These are phyloP conservation scores for Probaryconus sp. DNA, from an alignment of 1,140 invertebrate genomes.

Conservation along the genomic window DNA sequence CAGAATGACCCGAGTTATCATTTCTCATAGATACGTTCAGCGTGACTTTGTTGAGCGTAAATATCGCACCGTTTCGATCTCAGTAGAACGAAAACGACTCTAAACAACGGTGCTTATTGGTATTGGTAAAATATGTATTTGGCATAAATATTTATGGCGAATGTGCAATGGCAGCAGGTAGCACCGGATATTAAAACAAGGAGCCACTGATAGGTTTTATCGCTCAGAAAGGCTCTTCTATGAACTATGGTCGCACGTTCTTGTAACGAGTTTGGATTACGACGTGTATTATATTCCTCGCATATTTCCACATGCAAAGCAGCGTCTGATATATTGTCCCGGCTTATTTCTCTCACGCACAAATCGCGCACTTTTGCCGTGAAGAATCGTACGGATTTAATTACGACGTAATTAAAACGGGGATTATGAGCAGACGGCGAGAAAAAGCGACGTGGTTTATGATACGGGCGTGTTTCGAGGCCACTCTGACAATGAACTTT, in stretches of 20 bases:
- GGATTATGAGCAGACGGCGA: slow-evolving; percentile 24
- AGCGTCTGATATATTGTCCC: slow-evolving; percentile 19
- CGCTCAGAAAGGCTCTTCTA: slow-evolving; percentile 34
- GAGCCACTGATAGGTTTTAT: slow-evolving; percentile 50
- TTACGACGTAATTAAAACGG: slow-evolving; percentile 40
- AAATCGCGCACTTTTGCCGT: slow-evolving; percentile 28
- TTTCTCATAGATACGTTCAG: slow-evolving; percentile 31
- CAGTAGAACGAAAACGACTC: slow-evolving; percentile 57
- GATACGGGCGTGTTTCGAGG: slow-evolving; percentile 14
- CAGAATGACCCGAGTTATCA: slow-evolving; percentile 16
- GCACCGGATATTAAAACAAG: slow-evolving; percentile 58
- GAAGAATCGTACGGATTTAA: slow-evolving; percentile 39
- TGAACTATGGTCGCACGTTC: slow-evolving; percentile 42
- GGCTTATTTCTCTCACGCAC: slow-evolving; percentile 32
- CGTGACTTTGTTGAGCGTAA: slow-evolving; percentile 37
- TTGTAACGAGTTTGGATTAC: slow-evolving; percentile 20
- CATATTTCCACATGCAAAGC: neutral
- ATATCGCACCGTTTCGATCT: slow-evolving; percentile 53
- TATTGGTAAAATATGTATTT: slow-evolving; percentile 67
- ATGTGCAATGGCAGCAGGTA: slow-evolving; percentile 16
- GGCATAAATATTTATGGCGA: slow-evolving; percentile 71
- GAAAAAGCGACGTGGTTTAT: slow-evolving; percentile 23
- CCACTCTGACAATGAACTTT: slow-evolving; percentile 23
- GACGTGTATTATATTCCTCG: slow-evolving; percentile 28
- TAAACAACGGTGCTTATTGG: slow-evolving; percentile 68